Percentiles rank a stretch among this genome's conserved stretches.
Conservation (phyloP, 2,888 invertebrate species). For the Schizotus pectinicornis region DNA sequence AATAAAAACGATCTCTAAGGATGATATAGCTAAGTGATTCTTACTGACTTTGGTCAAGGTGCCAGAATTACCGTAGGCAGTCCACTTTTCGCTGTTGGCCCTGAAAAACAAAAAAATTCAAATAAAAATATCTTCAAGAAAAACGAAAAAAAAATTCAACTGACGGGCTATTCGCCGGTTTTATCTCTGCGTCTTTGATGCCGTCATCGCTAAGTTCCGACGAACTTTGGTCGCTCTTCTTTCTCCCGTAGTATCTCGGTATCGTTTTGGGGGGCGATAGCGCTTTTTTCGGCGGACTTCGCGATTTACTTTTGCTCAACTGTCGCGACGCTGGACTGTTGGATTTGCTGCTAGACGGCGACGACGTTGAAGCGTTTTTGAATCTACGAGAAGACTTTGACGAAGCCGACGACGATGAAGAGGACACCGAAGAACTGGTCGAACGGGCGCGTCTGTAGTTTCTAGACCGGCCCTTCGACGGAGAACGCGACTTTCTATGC, state of each 20-base stretch:
- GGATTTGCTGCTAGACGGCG: conserved; percentile 10
- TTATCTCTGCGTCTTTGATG: conserved; percentile 45
- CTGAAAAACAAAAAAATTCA: conserved; percentile 25
- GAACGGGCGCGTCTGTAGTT: conserved; percentile 18
- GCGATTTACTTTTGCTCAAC: conserved; percentile 22
- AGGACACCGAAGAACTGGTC: conserved; percentile 38
- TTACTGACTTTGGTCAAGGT: conserved; percentile 98
- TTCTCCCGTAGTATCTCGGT: conserved; percentile 66
- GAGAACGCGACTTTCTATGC: conserved; percentile 41
- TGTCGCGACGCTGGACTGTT: conserved; percentile 9
- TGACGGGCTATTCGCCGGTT: conserved; percentile 33
- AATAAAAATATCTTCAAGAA: not conserved
- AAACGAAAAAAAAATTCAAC: conserved; percentile 17
- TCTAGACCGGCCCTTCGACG: conserved; percentile 37
- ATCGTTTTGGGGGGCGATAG: conserved; percentile 54
- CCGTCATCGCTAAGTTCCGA: conserved; percentile 55
- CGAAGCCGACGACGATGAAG: conserved; percentile 44
- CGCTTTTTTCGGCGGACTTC: conserved; percentile 24
- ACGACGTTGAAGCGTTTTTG: not conserved
- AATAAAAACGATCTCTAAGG: conserved; percentile 31
- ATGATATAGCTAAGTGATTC: conserved; percentile 69
- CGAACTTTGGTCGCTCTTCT: conserved; percentile 63
- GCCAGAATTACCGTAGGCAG: conserved; percentile 71
- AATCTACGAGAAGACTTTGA: conserved; percentile 25
- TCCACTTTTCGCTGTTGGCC: conserved; percentile 32